Base-by-base conservation (phyloP, 2,113 vertebrate genomes). In the Mustela nigripes region DNA sequence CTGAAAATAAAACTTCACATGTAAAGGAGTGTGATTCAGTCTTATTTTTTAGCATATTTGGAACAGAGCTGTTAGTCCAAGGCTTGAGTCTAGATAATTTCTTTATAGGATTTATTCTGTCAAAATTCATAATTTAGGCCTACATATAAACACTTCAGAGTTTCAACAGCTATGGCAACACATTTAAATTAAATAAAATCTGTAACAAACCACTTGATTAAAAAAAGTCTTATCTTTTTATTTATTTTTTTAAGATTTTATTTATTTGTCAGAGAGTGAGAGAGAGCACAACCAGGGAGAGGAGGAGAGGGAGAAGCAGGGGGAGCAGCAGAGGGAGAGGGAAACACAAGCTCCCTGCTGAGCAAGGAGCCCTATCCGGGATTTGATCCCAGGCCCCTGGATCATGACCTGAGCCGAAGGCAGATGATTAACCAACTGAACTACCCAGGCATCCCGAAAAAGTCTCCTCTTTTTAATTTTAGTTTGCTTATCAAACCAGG, bases 141-240 rank as follows among this genome's bases (percentile, higher is more conserved):
- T 60, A 10, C 22, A 28, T n/a, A 15, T 11, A 78, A 78, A 26
- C 16, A 83, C 8, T 48, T 63, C 9, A 15, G 65, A 83, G 60
- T 63, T 4, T 22, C 89, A 82, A 71, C 28, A 76, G n/a, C 1
- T 39, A 12, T 24, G 45, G 7, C 33, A 89, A 63, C 15, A 65
- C 21, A 86, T 60, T 24, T 96, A 80, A 96, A 53, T 50, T 82
- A 78, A 94, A 48, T 65, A 50, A 91, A 80, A 81, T 91, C 12
- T 65, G 1, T 16, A 83, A 28, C 3, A 7, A 89, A 71, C 33
- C 0, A 24, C 19, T 21, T 69, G 7, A 45, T 19, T 62, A 5
- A 71, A 83, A 7, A 86, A 36, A 36, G 3, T 2, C 4, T 53
- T 0, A 3, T 50, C 6, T 31, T 39, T 56, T 83, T 14, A 16